These are phyloP conservation scores for Myrmophylax atrothorax DNA, from an alignment of 2,113 vertebrate species.

Conservation along the genomic window DNA sequence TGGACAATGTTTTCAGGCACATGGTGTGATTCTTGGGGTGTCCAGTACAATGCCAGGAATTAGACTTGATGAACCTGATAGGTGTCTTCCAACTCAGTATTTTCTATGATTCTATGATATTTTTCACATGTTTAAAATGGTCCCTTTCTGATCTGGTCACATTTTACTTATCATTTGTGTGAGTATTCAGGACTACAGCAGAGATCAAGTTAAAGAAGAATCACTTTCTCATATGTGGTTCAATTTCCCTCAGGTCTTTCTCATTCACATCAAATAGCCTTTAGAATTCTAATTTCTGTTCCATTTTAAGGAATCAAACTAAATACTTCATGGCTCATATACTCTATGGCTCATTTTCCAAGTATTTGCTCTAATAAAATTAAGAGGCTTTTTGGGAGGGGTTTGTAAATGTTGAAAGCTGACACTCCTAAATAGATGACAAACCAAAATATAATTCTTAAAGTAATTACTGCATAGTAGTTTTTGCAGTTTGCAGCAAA, in stretches of 20 bases:
- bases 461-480: neutral
- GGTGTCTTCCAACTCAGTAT: neutral
- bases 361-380: neutral
- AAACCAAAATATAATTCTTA: neutral
- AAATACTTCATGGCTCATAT: neutral
- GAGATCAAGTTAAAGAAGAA: neutral
- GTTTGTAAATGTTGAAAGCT: neutral
- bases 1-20: neutral
- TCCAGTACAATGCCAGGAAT: neutral
- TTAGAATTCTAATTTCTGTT: constrained; percentile 9
- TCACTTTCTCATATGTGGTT: neutral
- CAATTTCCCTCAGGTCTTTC: neutral
- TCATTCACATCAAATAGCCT: neutral
- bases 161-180: neutral
- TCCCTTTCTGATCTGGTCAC: neutral
- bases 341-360: neutral
- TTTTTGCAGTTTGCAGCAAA: neutral
- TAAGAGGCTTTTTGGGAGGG: no score
- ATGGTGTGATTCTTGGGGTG: neutral
- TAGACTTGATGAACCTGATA: neutral
- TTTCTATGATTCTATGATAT: neutral
- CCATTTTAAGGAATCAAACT: neutral
- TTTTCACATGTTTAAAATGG: neutral
- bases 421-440: neutral
- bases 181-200: neutral